Evolutionary conservation across 2,797 vertebrate species (phyloP), one percentile per base, ranked within the genome.

Genomic region (Typhlichthys eigenmanni): DNA sequence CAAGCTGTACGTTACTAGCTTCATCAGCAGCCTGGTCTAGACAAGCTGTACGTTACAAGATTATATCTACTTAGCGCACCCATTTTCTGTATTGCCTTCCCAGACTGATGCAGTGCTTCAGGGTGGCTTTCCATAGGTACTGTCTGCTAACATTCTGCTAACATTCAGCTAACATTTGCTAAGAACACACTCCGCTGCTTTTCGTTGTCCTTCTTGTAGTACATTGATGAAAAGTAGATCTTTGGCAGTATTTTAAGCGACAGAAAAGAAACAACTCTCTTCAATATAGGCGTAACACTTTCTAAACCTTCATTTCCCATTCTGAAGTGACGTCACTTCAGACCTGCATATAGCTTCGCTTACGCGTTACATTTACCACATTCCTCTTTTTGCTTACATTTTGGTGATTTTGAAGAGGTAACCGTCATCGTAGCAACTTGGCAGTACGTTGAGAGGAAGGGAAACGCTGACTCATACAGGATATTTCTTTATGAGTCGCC

Each of bases 391-490:
- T 60, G 49, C 66, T 74, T 46, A 69, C 66, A 50, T 57, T 66
- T 48, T 60, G 75, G 71, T 55, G 48, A 51, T 60, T 78, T 52
- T 67, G 71, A 75, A 69, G 54, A 75, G 64, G 83, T 64, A 73
- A 70, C 74, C 59, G 16, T 49, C 62, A 58, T 56, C 14, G 58
- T 79, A 76, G 76, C 84, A 84, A 85, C 29, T 48, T 43, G 13
- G 50, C 57, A 77, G 66, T 60, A 65, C 45, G 60, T 74, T 70
- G 78, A 60, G 79, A 77, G 72, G 45, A 61, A 49, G 76, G 77
- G 81, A 85, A 84, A 86, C 69, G 74, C 67, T 85, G 83, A 85
- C 75, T 89, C 86, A 87, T 61, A 32, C 59, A 19, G 54, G n/a
- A 14, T 48, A 48, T 4, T 1, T 64, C 29, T 69, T 54, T 53